Evolutionary conservation across 2,797 vertebrate genomes (phyloP).

Genomic region (Tragopan temminckii): DNA sequence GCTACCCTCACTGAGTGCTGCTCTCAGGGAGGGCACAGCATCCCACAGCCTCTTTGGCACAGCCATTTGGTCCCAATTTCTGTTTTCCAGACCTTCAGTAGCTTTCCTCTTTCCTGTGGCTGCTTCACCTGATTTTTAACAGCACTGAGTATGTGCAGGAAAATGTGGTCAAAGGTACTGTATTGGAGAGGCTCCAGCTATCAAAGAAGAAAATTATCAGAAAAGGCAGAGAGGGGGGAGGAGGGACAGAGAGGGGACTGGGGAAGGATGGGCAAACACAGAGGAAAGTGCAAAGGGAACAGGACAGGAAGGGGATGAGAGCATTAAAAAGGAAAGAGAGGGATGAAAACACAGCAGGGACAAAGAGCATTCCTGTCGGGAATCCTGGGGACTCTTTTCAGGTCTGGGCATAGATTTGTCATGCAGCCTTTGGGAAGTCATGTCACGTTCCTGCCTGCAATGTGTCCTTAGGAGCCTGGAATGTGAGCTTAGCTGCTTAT

Average conservation of each 20-base stretch:
- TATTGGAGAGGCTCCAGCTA: not conserved
- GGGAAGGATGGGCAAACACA: not conserved
- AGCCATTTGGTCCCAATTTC: not conserved
- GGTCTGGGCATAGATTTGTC: constrained; percentile 36
- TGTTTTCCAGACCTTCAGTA: not conserved
- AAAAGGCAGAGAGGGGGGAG: not conserved
- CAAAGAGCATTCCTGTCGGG: not conserved
- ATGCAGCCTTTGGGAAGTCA: constrained; percentile 58
- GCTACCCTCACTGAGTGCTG: not conserved
- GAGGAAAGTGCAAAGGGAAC: not conserved
- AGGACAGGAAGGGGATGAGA: not conserved
- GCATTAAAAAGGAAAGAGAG: not conserved
- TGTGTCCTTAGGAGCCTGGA: constrained; percentile 59
- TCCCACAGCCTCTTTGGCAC: not conserved
- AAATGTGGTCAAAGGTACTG: not conserved
- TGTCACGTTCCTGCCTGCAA: constrained; percentile 54
- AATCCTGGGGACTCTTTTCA: constrained; percentile 53
- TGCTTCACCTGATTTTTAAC: not conserved
- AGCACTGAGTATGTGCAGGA: not conserved
- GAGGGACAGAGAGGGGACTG: not conserved
- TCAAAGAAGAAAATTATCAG: not conserved
- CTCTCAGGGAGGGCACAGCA: not conserved
- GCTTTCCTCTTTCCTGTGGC: not conserved
- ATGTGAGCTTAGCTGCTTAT: constrained; percentile 59
- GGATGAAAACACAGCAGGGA: not conserved